Evolutionary conservation across 2,888 invertebrate genomes (phyloP).

Genomic region (Limnephilus rhombicus): DNA sequence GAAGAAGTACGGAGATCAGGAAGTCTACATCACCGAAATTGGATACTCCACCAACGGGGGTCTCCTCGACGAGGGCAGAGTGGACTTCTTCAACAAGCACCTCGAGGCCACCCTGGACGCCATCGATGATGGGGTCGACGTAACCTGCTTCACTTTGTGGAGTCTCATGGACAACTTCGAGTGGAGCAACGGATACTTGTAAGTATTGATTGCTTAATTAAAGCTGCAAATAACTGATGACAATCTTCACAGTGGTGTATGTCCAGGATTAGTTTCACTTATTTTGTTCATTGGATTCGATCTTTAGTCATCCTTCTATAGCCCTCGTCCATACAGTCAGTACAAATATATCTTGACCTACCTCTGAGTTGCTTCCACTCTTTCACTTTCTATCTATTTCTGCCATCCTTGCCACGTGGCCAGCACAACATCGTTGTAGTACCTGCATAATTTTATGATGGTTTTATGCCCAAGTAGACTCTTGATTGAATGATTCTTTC

Average conservation of each 20-base stretch:
- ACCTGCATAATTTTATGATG: too few species aligned
- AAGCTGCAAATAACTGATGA: background rate
- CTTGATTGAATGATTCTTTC: too few species aligned
- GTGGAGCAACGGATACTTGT: slow-evolving; percentile 87
- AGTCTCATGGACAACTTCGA: slow-evolving; percentile 90
- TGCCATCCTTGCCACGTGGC: background rate
- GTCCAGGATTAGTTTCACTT: too few species aligned
- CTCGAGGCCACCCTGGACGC: slow-evolving; percentile 74
- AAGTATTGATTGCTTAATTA: slow-evolving; percentile 62
- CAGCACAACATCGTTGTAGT: too few species aligned
- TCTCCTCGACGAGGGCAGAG: slow-evolving; percentile 74
- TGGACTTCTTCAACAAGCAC: slow-evolving; percentile 77
- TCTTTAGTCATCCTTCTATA: background rate
- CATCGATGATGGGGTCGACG: slow-evolving; percentile 77
- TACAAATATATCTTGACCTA: background rate
- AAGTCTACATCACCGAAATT: slow-evolving; percentile 80
- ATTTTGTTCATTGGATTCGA: too few species aligned
- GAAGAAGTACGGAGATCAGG: slow-evolving; percentile 78
- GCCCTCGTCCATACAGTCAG: background rate
- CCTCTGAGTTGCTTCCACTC: too few species aligned
- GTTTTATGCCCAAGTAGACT: background rate
- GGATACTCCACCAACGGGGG: slow-evolving; percentile 77
- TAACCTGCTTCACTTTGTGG: slow-evolving; percentile 86
- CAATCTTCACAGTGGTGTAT: background rate
- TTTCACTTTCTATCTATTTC: background rate